Evolutionary conservation across 1,140 invertebrate species (phyloP), one percentile per base, ranked within the genome.

Genomic region (Drosophila saltans): DNA sequence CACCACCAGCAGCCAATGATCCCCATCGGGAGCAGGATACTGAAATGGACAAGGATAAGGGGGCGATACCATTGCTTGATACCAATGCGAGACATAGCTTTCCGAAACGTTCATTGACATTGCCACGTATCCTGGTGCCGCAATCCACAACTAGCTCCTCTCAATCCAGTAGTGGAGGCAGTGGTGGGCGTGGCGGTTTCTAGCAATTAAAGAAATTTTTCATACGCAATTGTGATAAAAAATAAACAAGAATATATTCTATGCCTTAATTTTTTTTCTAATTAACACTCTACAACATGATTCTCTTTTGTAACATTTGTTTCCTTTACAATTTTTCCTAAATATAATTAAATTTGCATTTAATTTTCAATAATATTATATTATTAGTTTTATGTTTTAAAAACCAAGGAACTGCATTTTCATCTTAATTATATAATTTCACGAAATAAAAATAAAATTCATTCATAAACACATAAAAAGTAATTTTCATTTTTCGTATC

Each of bases 181-280:
- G 65, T 11, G 70, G 69, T 68, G 74, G 78, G 57, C 88, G 86
- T 73, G 73, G 89, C 41, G 75, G 90, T 63, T 91, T 91, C 89
- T 91, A 91, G 90, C 90, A 91, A 86, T 86, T 91, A 91, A 91
- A 91, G 84, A 91, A 91, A 86, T 91, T 91, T 86, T 91, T 91
- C 90, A 91, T 91, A 90, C 90, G 90, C 80, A 91, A 91, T 91
- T 91, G 90, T 91, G 90, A 91, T 91, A 91, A 91, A 91, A 91
- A 91, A 73, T 91, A 78, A 90, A 75, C 40, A 52, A 21, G 28
- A 43, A 30, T 24, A 63, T 57, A 55, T 56, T 43, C 21, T 16
- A n/a, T n/a, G n/a, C n/a, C 16, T 16, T 16, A 16, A 16, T 16
- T 16, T 16, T 16, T 16, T 16, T 16, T 16, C 16, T 16, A 36